Conservation (phyloP, 2,113 vertebrate species). For the Baryphthengus martii region DNA sequence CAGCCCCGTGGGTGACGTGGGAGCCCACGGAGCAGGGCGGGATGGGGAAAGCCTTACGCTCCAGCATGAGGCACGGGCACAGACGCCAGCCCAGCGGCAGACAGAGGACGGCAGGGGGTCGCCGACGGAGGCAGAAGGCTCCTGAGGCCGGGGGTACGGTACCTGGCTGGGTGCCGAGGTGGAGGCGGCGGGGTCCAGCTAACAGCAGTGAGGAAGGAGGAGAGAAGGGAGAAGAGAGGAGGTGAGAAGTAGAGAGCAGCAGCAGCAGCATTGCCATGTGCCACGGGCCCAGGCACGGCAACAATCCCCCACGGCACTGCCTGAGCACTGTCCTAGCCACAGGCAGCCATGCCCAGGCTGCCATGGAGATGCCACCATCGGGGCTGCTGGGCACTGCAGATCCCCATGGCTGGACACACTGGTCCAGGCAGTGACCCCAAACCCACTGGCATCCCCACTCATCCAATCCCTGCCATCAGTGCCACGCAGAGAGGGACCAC, state of each 20-base stretch:
- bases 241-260: slow-evolving; percentile 52
- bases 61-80: slow-evolving; percentile 83
- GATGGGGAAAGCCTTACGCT: slow-evolving; percentile 81
- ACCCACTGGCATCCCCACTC: background rate
- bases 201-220: slow-evolving; percentile 71
- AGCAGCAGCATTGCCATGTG: background rate
- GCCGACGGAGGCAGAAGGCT: slow-evolving; percentile 52
- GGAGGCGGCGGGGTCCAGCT: slow-evolving; percentile 82
- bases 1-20: background rate
- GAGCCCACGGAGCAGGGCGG: background rate
- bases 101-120: slow-evolving; percentile 56
- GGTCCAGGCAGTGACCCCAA: background rate
- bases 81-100: slow-evolving; percentile 80
- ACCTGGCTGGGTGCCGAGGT: slow-evolving; percentile 80
- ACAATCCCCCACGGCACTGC: background rate
- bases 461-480: background rate
- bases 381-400: background rate
- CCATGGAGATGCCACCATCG: fast-evolving
- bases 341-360: background rate
- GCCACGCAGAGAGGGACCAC: background rate
- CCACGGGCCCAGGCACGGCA: fast-evolving
- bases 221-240: slow-evolving; percentile 63
- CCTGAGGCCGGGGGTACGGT: slow-evolving; percentile 74
- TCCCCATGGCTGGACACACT: background rate
- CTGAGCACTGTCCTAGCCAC: background rate